phyloP scores from a whole-genome alignment of 2,113 vertebrate genomes.

The Leptodactylus fuscus region DNA sequence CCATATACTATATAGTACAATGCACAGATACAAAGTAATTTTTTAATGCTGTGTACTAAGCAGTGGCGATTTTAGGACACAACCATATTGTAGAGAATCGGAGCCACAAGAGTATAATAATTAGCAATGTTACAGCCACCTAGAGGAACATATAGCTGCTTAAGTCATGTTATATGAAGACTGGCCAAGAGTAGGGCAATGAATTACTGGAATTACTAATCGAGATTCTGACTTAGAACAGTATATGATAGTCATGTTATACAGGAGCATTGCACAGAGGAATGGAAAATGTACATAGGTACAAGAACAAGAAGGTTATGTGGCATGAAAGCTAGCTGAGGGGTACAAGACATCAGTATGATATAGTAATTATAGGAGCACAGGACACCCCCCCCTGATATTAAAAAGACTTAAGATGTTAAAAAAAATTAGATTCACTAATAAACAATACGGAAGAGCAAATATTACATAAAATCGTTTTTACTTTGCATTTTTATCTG shows the following conservation, averaged over 20 bases:
- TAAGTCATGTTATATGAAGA: not conserved
- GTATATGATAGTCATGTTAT: slow-evolving; percentile 3
- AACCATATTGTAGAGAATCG: no score
- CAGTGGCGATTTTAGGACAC: no score
- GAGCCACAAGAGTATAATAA: not conserved
- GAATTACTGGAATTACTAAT: not conserved
- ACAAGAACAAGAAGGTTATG: not conserved
- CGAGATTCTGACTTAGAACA: not conserved
- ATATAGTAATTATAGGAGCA: not conserved
- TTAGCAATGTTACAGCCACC: not conserved
- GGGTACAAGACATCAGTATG: not conserved
- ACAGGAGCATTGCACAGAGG: not conserved
- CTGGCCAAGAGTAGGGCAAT: not conserved
- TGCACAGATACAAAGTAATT: no score
- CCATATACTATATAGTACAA: no score
- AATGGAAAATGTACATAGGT: not conserved
- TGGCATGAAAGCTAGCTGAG: not conserved
- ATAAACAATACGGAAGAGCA: no score
- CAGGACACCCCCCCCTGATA: not conserved
- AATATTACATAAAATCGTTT: no score
- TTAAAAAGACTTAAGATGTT: not conserved
- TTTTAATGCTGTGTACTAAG: no score
- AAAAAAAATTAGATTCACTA: no score
- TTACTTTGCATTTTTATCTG: no score
- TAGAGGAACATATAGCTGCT: not conserved